Conservation (phyloP, 2,797 vertebrate species). For the Morelia viridis region DNA sequence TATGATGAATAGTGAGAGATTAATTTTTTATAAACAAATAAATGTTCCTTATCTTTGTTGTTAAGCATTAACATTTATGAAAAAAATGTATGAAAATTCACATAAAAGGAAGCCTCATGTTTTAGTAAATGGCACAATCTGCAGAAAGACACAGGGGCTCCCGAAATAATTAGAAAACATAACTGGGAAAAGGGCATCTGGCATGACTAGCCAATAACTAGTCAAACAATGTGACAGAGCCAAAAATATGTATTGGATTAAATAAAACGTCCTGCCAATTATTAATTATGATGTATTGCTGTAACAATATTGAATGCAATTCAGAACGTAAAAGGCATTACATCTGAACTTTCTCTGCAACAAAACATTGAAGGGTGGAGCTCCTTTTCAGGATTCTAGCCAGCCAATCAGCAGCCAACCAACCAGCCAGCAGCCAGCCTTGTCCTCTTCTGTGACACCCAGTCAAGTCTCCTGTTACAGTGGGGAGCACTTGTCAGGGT, state of each 20-base stretch:
- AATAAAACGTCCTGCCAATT: neutral
- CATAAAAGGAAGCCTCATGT: fast-evolving
- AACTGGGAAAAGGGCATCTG: neutral
- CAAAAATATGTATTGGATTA: neutral
- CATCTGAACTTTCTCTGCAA: neutral
- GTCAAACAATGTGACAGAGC: neutral
- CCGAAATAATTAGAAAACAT: neutral
- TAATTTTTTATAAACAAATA: no score
- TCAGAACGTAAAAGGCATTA: neutral
- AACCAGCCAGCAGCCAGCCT: neutral
- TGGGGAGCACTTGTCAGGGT: no score
- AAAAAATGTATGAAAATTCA: constrained; percentile 18
- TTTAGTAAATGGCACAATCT: constrained; percentile 27
- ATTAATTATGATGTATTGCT: neutral
- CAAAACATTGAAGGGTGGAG: neutral
- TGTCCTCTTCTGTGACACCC: neutral
- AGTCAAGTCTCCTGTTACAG: neutral
- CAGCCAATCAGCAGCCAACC: no score
- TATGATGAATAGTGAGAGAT: no score
- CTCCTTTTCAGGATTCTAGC: neutral
- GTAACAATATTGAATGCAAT: no score
- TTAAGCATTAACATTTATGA: neutral
- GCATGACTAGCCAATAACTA: neutral
- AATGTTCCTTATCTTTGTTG: constrained; percentile 3
- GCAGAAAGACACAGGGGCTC: neutral